These are phyloP conservation scores for Lasiurus borealis DNA, from an alignment of 2,113 vertebrate genomes.

Conservation along the genomic window DNA sequence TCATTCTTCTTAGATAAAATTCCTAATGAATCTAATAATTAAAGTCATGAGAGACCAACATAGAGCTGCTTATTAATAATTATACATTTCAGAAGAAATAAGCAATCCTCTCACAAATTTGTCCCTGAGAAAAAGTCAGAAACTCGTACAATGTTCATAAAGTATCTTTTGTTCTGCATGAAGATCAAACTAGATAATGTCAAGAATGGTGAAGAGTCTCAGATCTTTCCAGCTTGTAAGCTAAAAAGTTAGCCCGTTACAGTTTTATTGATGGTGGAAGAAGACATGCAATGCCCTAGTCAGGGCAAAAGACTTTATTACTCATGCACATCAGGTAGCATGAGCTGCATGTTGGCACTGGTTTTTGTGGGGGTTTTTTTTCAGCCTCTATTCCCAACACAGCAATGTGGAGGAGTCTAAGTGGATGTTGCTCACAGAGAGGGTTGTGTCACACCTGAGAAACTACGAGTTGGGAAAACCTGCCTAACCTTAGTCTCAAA, in stretches of 20 bases:
- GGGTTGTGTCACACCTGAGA: neutral
- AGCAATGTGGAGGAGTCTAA: fast-evolving
- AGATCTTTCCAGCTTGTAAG: neutral
- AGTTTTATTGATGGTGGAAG: neutral
- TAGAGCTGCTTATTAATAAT: constrained; percentile 31
- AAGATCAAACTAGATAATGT: constrained; percentile 36
- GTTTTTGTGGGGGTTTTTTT: neutral
- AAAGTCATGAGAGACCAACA: constrained; percentile 9
- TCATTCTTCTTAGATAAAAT: constrained; percentile 6
- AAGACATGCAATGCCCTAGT: neutral
- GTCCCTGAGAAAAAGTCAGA: constrained; percentile 18
- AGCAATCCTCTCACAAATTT: constrained; percentile 18
- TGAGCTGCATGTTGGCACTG: fast-evolving
- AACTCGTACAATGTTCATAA: constrained; percentile 30
- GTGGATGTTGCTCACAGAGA: neutral
- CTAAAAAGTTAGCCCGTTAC: neutral
- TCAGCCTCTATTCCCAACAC: neutral
- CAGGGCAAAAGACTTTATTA: neutral
- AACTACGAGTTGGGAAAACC: neutral
- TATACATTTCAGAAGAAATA: constrained; percentile 36
- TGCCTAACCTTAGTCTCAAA: neutral
- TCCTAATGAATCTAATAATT: constrained; percentile 56
- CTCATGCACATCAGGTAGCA: neutral
- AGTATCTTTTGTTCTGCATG: neutral
- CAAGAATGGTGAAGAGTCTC: neutral